These are phyloP conservation scores for Watersipora subatra DNA, from an alignment of 1,140 invertebrate species.

Conservation along the genomic window DNA sequence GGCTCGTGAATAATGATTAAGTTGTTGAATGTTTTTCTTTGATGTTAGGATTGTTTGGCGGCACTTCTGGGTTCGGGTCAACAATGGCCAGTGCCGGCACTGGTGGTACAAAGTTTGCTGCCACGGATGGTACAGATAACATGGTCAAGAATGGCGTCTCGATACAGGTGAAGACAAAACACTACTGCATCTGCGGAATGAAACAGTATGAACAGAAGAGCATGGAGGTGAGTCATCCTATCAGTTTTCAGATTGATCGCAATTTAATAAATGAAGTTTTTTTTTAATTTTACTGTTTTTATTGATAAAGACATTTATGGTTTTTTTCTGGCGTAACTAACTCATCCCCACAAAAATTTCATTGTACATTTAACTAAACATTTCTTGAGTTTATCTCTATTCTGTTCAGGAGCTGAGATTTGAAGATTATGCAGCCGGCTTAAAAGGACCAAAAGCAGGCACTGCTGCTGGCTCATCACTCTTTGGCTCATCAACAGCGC, in stretches of 20 bases:
- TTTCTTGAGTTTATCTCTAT: background rate
- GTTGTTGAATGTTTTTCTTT: no score
- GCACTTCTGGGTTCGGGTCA: slow-evolving; percentile 17
- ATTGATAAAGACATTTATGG: background rate
- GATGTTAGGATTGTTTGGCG: slow-evolving; percentile 11
- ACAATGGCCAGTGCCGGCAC: slow-evolving; percentile 49
- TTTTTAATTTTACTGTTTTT: background rate
- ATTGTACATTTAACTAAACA: background rate
- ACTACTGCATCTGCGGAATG: slow-evolving; percentile 93
- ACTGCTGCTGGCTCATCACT: slow-evolving; percentile 5
- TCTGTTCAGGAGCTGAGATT: slow-evolving; percentile 57
- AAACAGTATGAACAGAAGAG: slow-evolving; percentile 92
- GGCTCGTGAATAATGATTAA: no score
- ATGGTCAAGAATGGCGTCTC: slow-evolving; percentile 68
- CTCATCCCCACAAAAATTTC: background rate
- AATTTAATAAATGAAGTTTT: background rate
- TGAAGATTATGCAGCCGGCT: slow-evolving; percentile 79
- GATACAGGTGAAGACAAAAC: slow-evolving; percentile 70
- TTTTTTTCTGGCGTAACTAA: background rate
- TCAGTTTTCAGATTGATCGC: background rate
- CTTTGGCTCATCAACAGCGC: slow-evolving; percentile 15
- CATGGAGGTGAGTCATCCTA: slow-evolving; percentile 49
- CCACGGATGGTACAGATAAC: slow-evolving; percentile 72
- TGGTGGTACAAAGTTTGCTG: slow-evolving; percentile 67
- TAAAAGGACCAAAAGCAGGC: slow-evolving; percentile 54